These are phyloP conservation scores for Pandemis heparana DNA, from an alignment of 2,888 invertebrate species.

Conservation along the genomic window DNA sequence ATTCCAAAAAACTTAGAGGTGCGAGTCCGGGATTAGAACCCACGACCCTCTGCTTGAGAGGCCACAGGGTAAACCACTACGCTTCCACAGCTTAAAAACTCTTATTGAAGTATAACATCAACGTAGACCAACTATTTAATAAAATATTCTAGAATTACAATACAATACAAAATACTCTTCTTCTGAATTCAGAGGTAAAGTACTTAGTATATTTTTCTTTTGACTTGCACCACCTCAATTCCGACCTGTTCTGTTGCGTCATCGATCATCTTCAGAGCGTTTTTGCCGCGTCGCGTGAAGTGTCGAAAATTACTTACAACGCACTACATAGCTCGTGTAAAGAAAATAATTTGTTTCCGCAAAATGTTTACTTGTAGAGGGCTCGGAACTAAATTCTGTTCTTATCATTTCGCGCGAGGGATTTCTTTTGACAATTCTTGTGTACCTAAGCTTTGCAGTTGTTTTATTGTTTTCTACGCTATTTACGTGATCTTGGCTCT, in stretches of 20 bases:
- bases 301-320: conserved; percentile 79
- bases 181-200: no score
- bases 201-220: conserved; percentile 24
- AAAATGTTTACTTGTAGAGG: not conserved
- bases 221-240: conserved; percentile 35
- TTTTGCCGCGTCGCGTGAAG: conserved; percentile 61
- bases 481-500: not conserved
- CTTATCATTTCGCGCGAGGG: conserved; percentile 17
- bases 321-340: conserved; percentile 54
- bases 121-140: no score
- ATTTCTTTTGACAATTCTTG: not conserved
- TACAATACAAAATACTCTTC: no score
- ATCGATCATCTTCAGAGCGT: conserved; percentile 76
- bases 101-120: no score
- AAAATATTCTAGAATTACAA: no score
- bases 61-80: no score
- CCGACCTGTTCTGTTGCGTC: conserved; percentile 65
- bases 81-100: no score
- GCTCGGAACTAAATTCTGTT: not conserved
- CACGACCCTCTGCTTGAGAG: no score
- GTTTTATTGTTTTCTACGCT: not conserved
- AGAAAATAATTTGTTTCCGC: conserved; percentile 34
- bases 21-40: no score
- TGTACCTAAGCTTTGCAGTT: not conserved
- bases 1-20: no score